Conservation (phyloP, 1,140 invertebrate genomes). For the Sycobia sp. region DNA sequence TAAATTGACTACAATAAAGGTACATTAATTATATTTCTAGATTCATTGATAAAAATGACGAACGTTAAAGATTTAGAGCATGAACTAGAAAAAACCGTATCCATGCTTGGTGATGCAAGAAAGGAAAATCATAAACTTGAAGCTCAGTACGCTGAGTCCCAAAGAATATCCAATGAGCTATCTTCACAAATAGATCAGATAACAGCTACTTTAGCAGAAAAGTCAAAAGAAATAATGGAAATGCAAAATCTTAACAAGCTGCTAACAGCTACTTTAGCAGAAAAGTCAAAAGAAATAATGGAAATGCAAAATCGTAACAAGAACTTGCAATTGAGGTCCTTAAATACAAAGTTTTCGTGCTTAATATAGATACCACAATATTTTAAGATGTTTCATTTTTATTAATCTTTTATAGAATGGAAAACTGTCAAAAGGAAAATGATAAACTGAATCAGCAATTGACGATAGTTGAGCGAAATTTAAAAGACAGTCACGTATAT, state of each 20-base stretch:
- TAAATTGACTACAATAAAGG: too few species aligned
- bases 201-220: background rate
- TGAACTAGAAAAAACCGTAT: background rate
- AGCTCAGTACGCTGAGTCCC: background rate
- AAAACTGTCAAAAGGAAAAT: too few species aligned
- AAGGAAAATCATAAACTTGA: background rate
- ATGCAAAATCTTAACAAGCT: too few species aligned
- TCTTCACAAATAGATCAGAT: background rate
- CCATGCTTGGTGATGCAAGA: background rate
- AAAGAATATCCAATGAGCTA: background rate
- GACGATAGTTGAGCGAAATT: too few species aligned
- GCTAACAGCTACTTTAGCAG: background rate
- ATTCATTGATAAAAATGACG: too few species aligned
- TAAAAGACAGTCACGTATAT: too few species aligned
- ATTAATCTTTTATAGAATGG: too few species aligned
- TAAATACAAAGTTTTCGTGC: too few species aligned
- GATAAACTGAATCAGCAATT: too few species aligned
- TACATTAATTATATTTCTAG: too few species aligned
- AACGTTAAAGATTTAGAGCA: conserved; percentile 1
- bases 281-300: conserved; percentile 5
- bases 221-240: conserved; percentile 5
- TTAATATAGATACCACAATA: too few species aligned
- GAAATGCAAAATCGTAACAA: background rate
- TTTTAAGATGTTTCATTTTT: too few species aligned
- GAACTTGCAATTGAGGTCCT: conserved; percentile 11